Evolutionary conservation across 1,140 invertebrate species (phyloP).

Genomic region (Bombus sylvicola): DNA sequence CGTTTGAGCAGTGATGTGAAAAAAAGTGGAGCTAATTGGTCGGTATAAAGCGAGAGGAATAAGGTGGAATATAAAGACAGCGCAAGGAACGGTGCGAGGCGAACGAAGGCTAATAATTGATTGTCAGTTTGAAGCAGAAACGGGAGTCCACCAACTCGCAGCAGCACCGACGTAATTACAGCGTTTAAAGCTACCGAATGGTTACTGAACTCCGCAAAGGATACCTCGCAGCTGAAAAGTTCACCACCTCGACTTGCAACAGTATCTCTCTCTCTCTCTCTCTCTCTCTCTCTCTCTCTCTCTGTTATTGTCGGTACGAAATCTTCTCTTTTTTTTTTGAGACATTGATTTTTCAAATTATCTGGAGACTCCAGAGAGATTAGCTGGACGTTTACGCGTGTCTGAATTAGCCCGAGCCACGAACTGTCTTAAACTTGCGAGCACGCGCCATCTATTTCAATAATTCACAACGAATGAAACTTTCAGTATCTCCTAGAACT

Average conservation of each 20-base stretch:
- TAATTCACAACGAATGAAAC: neutral
- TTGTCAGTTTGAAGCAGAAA: slow-evolving; percentile 43
- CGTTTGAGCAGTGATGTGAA: neutral
- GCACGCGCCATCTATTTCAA: neutral
- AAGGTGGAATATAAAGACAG: neutral
- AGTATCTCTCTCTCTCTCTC: neutral
- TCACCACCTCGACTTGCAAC: neutral
- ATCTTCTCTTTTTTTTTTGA: neutral
- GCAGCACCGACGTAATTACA: slow-evolving; percentile 64
- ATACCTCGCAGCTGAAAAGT: slow-evolving; percentile 33
- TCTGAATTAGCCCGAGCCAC: neutral
- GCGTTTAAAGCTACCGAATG: slow-evolving; percentile 69
- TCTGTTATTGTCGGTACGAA: no score
- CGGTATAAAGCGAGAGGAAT: neutral
- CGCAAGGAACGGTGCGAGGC: neutral
- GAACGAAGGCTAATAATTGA: slow-evolving; percentile 36
- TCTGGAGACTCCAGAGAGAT: no score
- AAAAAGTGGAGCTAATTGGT: neutral
- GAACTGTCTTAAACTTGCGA: neutral
- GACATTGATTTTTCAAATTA: neutral
- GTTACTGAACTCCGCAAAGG: slow-evolving; percentile 55
- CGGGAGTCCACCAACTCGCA: slow-evolving; percentile 40
- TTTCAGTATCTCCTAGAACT: neutral
- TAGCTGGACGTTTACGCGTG: no score
- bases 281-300: no score